Base-by-base conservation (phyloP, 1,140 invertebrate genomes). In the Sinonovacula constricta region DNA sequence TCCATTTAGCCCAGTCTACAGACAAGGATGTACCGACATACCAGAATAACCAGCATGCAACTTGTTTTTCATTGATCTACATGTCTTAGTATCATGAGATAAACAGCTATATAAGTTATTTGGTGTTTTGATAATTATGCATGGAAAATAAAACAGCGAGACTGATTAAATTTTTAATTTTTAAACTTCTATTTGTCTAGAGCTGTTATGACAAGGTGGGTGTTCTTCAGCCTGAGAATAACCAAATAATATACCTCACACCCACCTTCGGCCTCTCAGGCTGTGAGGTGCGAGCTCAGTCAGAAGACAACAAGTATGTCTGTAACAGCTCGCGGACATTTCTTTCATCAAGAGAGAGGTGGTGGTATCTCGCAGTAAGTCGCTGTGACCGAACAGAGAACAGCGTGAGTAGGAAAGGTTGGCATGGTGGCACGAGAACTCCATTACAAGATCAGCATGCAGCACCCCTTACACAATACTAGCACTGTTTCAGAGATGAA, bases 331-430 rank as follows among this genome's bases (percentile, higher is more conserved):
- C 67, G 5, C 68, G 84, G 53, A 75, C 49, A 10, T 86, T 86
- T 72, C 86, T 84, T 4, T 86, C 87, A 10, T 75, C 82, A 51
- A 74, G 89, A 18, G 87, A 88, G 31, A 62, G 89, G 31, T 90
- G 89, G 89, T 90, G 89, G 88, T 90, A 83, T 79, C 57, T 90
- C 30, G 88, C 87, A n/a, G 67, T 88, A 7, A 83, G 83, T 56
- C 83, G 85, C 22, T 90, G 89, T 80, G 83, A 69, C 15, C 66
- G 18, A 5, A 2, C 14, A 7, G 26, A n/a, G 12, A 39, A n/a
- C 14, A 10, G 28, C 36, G 75, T 78, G 70, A 78, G 75, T 78
- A n/a, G n/a, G n/a, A n/a, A n/a, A n/a, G n/a, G n/a, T n/a, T n/a
- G n/a, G n/a, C n/a, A n/a, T n/a, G n/a, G n/a, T n/a, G n/a, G n/a